These are phyloP conservation scores for Maniola jurtina DNA, from an alignment of 1,140 invertebrate species.

Conservation along the genomic window DNA sequence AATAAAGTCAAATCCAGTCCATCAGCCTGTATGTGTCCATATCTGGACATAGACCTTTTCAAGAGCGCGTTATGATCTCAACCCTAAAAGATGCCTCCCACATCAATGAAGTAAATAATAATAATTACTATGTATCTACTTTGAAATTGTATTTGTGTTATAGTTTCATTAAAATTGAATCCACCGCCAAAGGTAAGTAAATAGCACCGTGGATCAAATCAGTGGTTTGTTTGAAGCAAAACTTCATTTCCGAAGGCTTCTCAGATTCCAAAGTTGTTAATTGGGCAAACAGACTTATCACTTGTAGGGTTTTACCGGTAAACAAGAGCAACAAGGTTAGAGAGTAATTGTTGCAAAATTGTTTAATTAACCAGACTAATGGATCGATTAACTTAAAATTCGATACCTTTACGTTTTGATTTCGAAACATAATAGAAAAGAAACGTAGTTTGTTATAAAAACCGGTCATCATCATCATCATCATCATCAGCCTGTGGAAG, in stretches of 20 bases:
- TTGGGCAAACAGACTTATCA: constrained; percentile 22
- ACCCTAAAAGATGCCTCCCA: too few relatives aligned
- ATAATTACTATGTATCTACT: too few relatives aligned
- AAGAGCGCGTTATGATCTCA: too few relatives aligned
- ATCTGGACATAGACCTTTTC: too few relatives aligned
- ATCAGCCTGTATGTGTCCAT: too few relatives aligned
- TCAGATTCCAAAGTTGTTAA: constrained; percentile 20
- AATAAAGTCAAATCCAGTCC: too few relatives aligned
- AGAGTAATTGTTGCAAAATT: constrained; percentile 11
- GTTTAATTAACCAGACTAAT: background rate
- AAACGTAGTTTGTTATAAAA: background rate
- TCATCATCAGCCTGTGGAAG: too few relatives aligned
- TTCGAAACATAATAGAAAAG: too few relatives aligned
- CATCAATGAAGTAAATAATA: too few relatives aligned
- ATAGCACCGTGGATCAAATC: constrained; percentile 13
- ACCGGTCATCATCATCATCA: too few relatives aligned
- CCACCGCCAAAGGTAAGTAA: background rate
- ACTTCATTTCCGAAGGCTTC: constrained; percentile 10
- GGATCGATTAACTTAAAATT: background rate
- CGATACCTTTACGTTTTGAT: background rate
- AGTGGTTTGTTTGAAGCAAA: constrained; percentile 20
- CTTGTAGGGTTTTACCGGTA: constrained; percentile 14
- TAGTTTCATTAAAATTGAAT: background rate
- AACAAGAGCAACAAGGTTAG: constrained; percentile 13
- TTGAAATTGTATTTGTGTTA: background rate